A percentile compares a stretch with the other conserved stretches of the same genome.
phyloP scores from a whole-genome alignment of 2,113 vertebrate species.

The Passer domesticus region DNA sequence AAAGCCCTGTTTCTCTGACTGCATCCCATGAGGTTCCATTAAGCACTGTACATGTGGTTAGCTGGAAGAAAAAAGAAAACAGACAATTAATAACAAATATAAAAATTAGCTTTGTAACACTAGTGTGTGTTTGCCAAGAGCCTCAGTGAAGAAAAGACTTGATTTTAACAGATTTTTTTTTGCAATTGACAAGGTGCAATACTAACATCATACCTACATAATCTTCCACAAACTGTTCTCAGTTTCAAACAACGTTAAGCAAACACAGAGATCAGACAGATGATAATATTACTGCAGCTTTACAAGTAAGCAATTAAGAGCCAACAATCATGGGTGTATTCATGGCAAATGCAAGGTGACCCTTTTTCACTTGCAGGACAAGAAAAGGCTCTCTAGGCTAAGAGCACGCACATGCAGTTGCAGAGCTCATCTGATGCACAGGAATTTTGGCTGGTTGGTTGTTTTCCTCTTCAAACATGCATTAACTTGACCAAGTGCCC shows the following conservation, averaged over 20 bases:
- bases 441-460: not conserved
- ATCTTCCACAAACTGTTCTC: not conserved
- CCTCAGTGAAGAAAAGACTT: not conserved
- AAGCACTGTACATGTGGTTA: constrained; percentile 83
- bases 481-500: not conserved
- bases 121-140: not conserved
- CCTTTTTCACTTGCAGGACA: not conserved
- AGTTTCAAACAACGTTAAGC: not conserved
- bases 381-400: not conserved
- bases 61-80: constrained; percentile 81
- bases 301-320: not conserved
- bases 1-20: constrained; percentile 75
- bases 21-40: constrained; percentile 79
- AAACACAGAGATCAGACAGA: not conserved
- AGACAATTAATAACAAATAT: constrained; percentile 47
- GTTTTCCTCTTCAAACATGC: not conserved
- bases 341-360: not conserved
- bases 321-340: not conserved
- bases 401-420: not conserved
- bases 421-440: not conserved
- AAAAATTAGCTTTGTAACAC: not conserved
- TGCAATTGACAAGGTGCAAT: not conserved
- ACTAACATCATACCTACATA: not conserved
- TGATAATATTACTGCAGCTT: not conserved
- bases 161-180: not conserved